Evolutionary conservation across 2,888 invertebrate species (phyloP).

Genomic region (Lymantria dispar): DNA sequence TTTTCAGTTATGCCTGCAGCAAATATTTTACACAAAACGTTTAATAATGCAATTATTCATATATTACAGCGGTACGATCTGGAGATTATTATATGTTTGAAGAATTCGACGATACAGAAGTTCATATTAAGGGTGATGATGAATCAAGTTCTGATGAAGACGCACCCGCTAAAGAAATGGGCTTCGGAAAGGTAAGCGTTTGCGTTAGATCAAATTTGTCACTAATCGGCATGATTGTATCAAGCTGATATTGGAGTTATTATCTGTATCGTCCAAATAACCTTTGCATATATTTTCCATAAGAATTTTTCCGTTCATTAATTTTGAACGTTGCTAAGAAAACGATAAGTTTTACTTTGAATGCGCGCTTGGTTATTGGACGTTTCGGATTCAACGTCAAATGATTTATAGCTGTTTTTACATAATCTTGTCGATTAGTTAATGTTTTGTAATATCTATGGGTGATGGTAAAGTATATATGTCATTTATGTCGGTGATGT

Average conservation of each 20-base stretch:
- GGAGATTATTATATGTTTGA: slow-evolving; percentile 99
- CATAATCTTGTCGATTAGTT: slow-evolving; percentile 9
- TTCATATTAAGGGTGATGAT: slow-evolving; percentile 83
- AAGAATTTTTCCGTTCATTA: background rate
- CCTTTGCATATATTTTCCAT: background rate
- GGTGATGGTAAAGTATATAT: slow-evolving; percentile 22
- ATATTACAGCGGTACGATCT: slow-evolving; percentile 93
- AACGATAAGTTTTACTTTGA: background rate
- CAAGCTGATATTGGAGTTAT: background rate
- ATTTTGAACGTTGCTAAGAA: background rate
- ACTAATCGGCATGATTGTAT: slow-evolving; percentile 11
- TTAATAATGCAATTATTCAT: slow-evolving; percentile 1
- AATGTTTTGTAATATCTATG: slow-evolving; percentile 1
- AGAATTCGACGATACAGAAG: slow-evolving; percentile 92
- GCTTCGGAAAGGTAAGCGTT: slow-evolving; percentile 74
- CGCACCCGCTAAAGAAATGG: slow-evolving; percentile 69
- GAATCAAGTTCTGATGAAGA: slow-evolving; percentile 82
- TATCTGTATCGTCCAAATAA: background rate
- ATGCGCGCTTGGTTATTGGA: background rate
- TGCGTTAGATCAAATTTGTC: background rate
- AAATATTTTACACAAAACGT: background rate
- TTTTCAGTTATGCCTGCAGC: slow-evolving; percentile 26
- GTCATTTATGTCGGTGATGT: slow-evolving; percentile 19
- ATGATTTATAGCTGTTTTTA: background rate
- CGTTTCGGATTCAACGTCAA: background rate